Evolutionary conservation across 2,888 invertebrate species (phyloP).

Genomic region (Metopia argyrocephala): DNA sequence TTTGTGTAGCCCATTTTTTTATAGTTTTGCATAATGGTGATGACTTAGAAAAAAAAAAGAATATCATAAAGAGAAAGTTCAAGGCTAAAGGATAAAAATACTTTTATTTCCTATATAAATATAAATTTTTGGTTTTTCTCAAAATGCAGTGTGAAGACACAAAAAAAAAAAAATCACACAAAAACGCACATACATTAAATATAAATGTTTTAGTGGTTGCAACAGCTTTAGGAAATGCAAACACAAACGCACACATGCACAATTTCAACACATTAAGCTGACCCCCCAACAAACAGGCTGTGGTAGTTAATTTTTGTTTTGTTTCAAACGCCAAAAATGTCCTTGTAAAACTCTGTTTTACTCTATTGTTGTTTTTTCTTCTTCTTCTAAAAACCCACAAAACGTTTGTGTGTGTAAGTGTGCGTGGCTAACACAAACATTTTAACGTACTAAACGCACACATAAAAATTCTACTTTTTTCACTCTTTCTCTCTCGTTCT

Average conservation of each 20-base stretch:
- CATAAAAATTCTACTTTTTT: background rate
- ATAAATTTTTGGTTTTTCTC: constrained; percentile 32
- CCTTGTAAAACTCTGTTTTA: constrained; percentile 33
- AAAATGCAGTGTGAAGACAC: background rate
- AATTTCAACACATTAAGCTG: constrained; percentile 43
- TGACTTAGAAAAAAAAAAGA: background rate
- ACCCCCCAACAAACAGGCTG: constrained; percentile 31
- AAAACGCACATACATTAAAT: constrained; percentile 4
- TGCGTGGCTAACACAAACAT: constrained; percentile 25
- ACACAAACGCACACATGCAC: constrained; percentile 7
- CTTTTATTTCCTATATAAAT: constrained; percentile 52
- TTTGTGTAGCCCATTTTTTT: background rate
- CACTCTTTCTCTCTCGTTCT: background rate
- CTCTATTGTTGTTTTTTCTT: constrained; percentile 36
- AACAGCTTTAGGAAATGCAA: constrained; percentile 24
- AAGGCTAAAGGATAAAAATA: constrained; percentile 51
- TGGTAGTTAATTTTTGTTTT: constrained; percentile 8
- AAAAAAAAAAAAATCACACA: background rate
- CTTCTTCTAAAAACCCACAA: constrained; percentile 42
- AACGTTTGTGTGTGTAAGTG: constrained; percentile 1
- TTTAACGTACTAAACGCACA: constrained; percentile 2
- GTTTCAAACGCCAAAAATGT: constrained; percentile 40
- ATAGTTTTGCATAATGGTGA: background rate
- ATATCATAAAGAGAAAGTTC: constrained; percentile 53
- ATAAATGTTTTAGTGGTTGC: constrained; percentile 50